phyloP scores from a whole-genome alignment of 2,113 vertebrate genomes.

The Naja naja region DNA sequence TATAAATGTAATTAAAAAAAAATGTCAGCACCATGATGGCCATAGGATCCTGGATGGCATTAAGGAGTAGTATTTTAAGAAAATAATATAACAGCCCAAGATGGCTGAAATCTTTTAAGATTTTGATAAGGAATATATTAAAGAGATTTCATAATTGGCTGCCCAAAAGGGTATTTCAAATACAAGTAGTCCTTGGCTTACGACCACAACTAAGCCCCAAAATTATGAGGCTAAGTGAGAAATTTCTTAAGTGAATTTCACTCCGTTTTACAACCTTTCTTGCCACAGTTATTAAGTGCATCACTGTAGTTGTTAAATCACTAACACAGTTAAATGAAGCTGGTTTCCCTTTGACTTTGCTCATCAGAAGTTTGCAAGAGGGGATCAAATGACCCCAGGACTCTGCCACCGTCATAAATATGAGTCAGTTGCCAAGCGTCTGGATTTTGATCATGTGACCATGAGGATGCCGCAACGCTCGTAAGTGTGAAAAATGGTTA shows the following conservation, averaged over 20 bases:
- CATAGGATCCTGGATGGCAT: not conserved
- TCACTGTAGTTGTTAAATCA: too few relatives aligned
- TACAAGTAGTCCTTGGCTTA: not conserved
- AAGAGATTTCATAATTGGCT: not conserved
- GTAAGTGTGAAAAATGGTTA: not conserved
- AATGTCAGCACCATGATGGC: not conserved
- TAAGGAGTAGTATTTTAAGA: not conserved
- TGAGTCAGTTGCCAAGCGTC: not conserved
- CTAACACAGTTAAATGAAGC: not conserved
- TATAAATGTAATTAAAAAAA: too few relatives aligned
- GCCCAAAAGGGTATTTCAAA: too few relatives aligned
- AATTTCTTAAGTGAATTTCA: not conserved
- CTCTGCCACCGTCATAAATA: not conserved
- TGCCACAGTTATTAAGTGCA: not conserved
- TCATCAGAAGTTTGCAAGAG: not conserved
- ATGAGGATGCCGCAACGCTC: not conserved
- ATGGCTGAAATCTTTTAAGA: not conserved
- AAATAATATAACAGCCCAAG: not conserved
- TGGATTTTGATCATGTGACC: not conserved
- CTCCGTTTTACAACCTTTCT: not conserved
- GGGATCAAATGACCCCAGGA: too few relatives aligned
- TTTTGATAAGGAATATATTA: not conserved
- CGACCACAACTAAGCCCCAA: not conserved
- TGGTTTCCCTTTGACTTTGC: not conserved
- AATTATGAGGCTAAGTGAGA: not conserved